Base-by-base conservation (phyloP, 2,113 vertebrate genomes). In the Toxotes chatareus region DNA sequence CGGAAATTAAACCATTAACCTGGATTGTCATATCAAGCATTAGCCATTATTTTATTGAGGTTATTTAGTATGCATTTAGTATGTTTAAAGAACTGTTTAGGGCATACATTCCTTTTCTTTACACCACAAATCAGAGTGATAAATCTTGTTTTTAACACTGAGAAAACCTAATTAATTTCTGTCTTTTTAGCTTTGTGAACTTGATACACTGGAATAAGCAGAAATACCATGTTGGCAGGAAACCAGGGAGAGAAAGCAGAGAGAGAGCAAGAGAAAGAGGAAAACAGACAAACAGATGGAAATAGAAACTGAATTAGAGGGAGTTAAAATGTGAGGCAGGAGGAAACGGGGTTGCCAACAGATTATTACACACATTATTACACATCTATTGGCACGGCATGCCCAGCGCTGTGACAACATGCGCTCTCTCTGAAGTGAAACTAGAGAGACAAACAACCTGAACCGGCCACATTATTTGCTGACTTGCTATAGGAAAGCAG, bases 221-320 rank as follows among this genome's bases (percentile, higher is more conserved):
- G 23, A 66, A 73, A 73, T 13, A 57, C 63, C 67, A 16, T 14
- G 4, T 44, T 27, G 34, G 19, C 40, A 36, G 42, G 19, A 57
- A 64, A 46, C 47, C 19, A 46, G 62, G 12, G 42, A 44, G 32
- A 42, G 55, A 44, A 47, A 34, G 27, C 19, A 9, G 60, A 34
- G 21, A 44, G 61, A 23, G 61, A 64, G n/a, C 0, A 6, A 34
- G 10, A 12, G 46, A 17, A 14, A 13, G 64, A 44, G 27, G 27
- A 16, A 69, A 53, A 1, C 7, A 36, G 32, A 56, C 32, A 66
- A 59, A 79, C 10, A 44, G 66, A 72, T 19, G 7, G 60, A 72
- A 74, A 67, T 19, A 81, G 59, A 82, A 60, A 65, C n/a, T 34
- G 44, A 78, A 80, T 76, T 65, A 76, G 7, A 85, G 32, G 68